Percentiles rank a stretch among this genome's conserved stretches.
Conservation (phyloP, 2,797 vertebrate genomes). For the Chiloscyllium punctatum region DNA sequence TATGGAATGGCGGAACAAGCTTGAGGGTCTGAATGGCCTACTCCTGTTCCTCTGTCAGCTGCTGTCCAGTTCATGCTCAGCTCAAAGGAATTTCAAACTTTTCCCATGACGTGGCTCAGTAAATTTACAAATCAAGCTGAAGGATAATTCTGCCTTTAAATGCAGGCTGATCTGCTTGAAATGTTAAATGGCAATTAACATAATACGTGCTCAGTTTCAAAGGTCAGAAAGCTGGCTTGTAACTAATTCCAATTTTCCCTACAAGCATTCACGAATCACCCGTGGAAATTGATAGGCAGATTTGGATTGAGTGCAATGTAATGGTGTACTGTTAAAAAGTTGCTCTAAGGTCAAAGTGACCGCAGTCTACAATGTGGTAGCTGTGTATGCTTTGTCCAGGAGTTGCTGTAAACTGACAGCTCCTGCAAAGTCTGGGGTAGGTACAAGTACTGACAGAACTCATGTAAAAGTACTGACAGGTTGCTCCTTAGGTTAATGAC, state of each 20-base stretch:
- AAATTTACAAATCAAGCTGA: not conserved
- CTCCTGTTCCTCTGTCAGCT: not conserved
- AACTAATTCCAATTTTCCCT: not conserved
- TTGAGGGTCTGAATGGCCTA: too few relatives aligned
- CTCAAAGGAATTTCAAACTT: not conserved
- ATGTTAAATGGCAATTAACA: not conserved
- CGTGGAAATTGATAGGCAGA: not conserved
- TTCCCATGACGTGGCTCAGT: not conserved
- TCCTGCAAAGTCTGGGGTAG: not conserved
- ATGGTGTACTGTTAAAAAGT: not conserved
- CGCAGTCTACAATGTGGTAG: not conserved
- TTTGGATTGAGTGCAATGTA: not conserved
- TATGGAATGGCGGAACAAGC: too few relatives aligned
- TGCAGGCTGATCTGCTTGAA: not conserved
- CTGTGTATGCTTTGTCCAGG: not conserved
- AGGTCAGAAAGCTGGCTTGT: not conserved
- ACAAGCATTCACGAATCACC: not conserved
- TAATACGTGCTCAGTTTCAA: not conserved
- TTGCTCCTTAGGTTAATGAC: not conserved
- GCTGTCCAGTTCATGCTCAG: not conserved
- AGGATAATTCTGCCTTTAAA: not conserved
- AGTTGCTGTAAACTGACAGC: not conserved
- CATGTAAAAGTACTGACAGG: not conserved
- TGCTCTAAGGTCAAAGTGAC: not conserved
- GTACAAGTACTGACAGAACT: not conserved